phyloP scores from a whole-genome alignment of 2,888 invertebrate genomes.

The Scotopteryx bipunctaria region DNA sequence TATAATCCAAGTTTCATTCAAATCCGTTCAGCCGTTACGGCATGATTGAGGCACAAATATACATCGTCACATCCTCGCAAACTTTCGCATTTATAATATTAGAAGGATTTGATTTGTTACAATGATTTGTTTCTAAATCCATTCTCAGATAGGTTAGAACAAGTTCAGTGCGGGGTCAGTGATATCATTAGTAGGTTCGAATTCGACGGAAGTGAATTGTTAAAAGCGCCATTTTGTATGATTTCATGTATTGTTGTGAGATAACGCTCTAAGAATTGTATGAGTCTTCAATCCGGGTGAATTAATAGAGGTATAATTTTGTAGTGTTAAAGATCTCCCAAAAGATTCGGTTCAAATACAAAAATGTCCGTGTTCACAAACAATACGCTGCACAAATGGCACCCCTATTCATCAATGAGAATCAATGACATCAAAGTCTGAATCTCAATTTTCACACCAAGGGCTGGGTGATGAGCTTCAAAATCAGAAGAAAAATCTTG shows the following conservation, averaged over 20 bases:
- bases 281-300: slow-evolving; percentile 19
- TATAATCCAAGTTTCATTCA: too few species aligned
- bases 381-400: not conserved
- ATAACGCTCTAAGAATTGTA: slow-evolving; percentile 24
- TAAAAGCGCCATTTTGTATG: slow-evolving; percentile 48
- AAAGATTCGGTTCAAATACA: slow-evolving; percentile 9
- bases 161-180: slow-evolving; percentile 34
- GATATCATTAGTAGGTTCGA: slow-evolving; percentile 35
- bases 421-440: not conserved
- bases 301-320: slow-evolving; percentile 21
- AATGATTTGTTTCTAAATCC: too few species aligned
- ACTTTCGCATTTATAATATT: too few species aligned
- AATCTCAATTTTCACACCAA: too few species aligned
- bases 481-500: too few species aligned
- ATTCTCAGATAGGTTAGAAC: slow-evolving; percentile 12
- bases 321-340: slow-evolving; percentile 10
- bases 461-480: too few species aligned
- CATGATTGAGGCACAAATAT: too few species aligned
- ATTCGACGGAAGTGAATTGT: slow-evolving; percentile 54
- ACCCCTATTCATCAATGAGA: not conserved
- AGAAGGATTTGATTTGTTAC: too few species aligned
- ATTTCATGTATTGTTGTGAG: slow-evolving; percentile 37
- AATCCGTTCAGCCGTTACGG: too few species aligned
- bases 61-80: too few species aligned
- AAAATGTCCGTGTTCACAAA: not conserved